phyloP scores from a whole-genome alignment of 2,113 vertebrate species.

The Nycticryphes semicollaris region DNA sequence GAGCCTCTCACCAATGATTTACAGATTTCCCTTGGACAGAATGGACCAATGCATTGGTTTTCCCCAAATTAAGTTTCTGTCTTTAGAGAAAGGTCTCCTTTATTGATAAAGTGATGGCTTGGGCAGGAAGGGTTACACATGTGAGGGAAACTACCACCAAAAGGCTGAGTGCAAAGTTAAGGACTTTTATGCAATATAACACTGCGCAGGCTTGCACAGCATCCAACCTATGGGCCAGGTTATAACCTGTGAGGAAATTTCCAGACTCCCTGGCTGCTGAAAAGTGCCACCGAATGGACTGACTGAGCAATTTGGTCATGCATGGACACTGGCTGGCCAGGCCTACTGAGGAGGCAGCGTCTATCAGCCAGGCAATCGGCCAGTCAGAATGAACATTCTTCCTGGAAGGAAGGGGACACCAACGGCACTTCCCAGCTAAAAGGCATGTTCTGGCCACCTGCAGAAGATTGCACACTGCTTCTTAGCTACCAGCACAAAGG shows the following conservation, averaged over 20 bases:
- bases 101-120: neutral
- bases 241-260: neutral
- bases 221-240: neutral
- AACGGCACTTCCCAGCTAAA: neutral
- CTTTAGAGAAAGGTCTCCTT: neutral
- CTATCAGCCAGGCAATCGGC: neutral
- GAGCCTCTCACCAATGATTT: neutral
- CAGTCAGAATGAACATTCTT: neutral
- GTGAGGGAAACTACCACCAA: neutral
- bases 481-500: neutral
- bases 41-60: neutral
- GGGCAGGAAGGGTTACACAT: neutral
- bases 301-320: neutral
- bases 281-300: neutral
- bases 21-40: neutral
- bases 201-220: neutral
- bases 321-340: neutral
- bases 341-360: neutral
- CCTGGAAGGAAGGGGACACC: neutral
- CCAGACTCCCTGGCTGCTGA: neutral
- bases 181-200: neutral
- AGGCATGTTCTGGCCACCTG: neutral
- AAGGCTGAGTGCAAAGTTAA: neutral
- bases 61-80: neutral
- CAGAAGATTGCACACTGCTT: neutral